Base-by-base conservation (phyloP, 1,140 invertebrate species). In the Alviniconcha marisindica region DNA sequence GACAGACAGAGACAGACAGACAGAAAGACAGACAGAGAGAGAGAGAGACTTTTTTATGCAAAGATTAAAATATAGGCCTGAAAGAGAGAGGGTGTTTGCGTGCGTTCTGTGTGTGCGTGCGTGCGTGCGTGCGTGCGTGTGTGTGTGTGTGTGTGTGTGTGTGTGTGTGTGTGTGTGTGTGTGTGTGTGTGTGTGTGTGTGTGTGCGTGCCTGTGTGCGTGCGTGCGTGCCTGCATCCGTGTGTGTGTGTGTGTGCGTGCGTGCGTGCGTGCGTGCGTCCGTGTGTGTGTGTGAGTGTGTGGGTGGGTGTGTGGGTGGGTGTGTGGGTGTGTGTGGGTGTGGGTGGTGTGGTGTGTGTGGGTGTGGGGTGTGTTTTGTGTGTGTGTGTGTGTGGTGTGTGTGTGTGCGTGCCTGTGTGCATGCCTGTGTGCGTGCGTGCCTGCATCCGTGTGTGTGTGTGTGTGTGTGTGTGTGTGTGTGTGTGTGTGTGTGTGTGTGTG, bases 131-230 rank as follows among this genome's bases (percentile, higher is more conserved):
- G 10, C 44, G 71, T 74, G 71, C 44, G 28, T 66, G 63, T 33
- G 63, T 66, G n/a, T 33, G 63, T 1, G 63, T 66, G 63, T 66
- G 63, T 66, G 31, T 66, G 63, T 66, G 63, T 66, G 63, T 66
- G 28, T 66, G 63, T 36, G 63, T 74, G 38, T 42, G 71, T 74
- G 71, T 42, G 71, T 74, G 71, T 42, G 71, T 74, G 71, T 42
- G 71, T 74, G 71, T 42, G 71, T 74, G 71, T 42, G 71, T 74
- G 71, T 74, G 71, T 42, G 71, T 74, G 36, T 74, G 71, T 74
- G 71, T 74, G 71, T 74, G 71, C 42, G 71, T 74, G 71, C 42
- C 36, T 74, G 36, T 74, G 71, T 74, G 71, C 42, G 36, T 74
- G 71, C 42, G 71, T 42, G 71, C 21, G 71, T 42, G 71, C 10